These are phyloP conservation scores for Microctenopoma lineatum DNA, from an alignment of 2,797 vertebrate genomes.

Conservation along the genomic window DNA sequence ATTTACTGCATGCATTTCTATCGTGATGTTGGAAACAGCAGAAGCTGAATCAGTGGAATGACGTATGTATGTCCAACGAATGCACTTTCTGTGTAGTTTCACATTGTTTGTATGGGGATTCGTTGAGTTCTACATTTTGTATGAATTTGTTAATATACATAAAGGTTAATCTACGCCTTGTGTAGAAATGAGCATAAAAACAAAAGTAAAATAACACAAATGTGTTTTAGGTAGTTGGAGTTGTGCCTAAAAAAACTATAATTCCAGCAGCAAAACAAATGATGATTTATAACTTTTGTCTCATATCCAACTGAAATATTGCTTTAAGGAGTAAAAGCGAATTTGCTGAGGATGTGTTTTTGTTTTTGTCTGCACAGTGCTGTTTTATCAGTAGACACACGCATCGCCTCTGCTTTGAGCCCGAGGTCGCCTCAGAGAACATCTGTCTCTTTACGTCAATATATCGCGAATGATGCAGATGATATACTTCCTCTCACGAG, in stretches of 20 bases:
- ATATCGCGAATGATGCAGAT: conserved; percentile 36
- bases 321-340: neutral
- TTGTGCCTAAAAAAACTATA: neutral
- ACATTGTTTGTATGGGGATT: no score
- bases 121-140: no score
- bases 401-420: conserved; percentile 49
- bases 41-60: no score
- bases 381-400: conserved; percentile 54
- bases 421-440: conserved; percentile 40
- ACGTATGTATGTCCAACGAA: no score
- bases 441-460: conserved; percentile 61
- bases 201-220: no score
- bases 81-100: no score
- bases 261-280: neutral
- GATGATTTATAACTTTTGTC: neutral
- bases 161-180: no score
- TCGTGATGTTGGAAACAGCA: neutral
- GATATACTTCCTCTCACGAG: conserved; percentile 64
- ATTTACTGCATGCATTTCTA: conserved; percentile 29
- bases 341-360: conserved; percentile 17
- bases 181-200: no score
- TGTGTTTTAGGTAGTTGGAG: neutral
- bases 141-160: no score
- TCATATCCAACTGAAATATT: conserved; percentile 6
- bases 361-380: neutral